Base-by-base conservation (phyloP, 37 sponge, comb jelly and placozoan genomes). In the Mnemiopsis leidyi region DNA sequence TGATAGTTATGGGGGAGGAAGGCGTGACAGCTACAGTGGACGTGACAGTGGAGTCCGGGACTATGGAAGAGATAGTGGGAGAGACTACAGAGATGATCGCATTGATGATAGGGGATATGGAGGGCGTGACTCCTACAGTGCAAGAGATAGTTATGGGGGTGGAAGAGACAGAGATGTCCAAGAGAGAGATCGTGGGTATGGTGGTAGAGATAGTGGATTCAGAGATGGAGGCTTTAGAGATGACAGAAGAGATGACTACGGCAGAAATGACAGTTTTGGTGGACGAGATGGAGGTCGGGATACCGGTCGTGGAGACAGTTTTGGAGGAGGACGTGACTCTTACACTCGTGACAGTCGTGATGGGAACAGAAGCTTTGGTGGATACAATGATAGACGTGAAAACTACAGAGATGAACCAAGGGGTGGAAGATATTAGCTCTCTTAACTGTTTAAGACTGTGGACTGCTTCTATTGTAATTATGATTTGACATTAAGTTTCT, bases 51-150 rank as follows among this genome's bases (percentile, higher is more conserved):
- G 36, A 20, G 36, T 35, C 23, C 29, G 90, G 24, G 90, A 85
- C 24, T 85, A 85, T 25, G 90, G 24, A 21, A 1, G 90, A 25
- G 90, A 40, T 38, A 28, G 90, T 28, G 90, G 61, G 5, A 40
- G 90, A 85, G 90, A 40, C 24, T 18, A 13, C 82, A 32, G 33
- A 36, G 90, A 32, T 23, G 32, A 85, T 2, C n/a, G 90, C 38
- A 67, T 23, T 85, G 48, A 38, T n/a, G 90, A 85, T 18, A 40
- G 21, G 90, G 90, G 90, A n/a, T 85, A 85, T 38, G 38, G 90
- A 40, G 90, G 36, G 23, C 0, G 38, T 23, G 90, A 40, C 29
- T 23, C 38, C 1, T 38, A 40, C 3, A 24, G 21, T 71, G 75
- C n/a, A 29, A 40, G 90, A 48, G 48, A 85, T 23, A 26, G 61